Evolutionary conservation across 2,888 invertebrate genomes (phyloP).

Genomic region (Hyalella azteca): DNA sequence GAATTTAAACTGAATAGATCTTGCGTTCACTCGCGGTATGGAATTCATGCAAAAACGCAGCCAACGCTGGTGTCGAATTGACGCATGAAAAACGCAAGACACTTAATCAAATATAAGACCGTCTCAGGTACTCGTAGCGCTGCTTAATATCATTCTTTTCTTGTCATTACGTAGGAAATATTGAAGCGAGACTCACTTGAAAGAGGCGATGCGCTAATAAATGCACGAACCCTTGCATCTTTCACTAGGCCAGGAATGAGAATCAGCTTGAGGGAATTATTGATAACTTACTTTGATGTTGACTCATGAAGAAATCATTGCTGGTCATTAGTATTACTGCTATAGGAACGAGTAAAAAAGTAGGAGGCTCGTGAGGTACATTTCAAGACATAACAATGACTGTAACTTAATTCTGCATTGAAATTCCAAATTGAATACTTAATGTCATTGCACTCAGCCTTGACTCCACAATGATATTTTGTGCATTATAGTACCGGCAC

Average conservation of each 20-base stretch:
- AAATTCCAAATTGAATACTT: too few species aligned
- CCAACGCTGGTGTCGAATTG: too few species aligned
- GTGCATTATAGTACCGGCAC: too few species aligned
- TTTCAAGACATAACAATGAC: too few species aligned
- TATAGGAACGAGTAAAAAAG: too few species aligned
- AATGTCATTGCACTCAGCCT: too few species aligned
- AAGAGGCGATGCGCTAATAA: background rate
- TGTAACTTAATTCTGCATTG: too few species aligned
- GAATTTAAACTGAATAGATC: too few species aligned
- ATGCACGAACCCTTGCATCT: constrained; percentile 12
- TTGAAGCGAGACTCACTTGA: background rate
- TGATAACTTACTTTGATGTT: background rate
- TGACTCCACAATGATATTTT: too few species aligned
- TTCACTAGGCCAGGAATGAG: background rate
- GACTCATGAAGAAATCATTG: background rate
- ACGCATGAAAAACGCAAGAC: background rate
- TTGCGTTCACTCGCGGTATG: too few species aligned
- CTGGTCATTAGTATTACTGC: background rate
- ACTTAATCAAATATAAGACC: background rate
- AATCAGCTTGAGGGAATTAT: background rate
- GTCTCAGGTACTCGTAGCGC: background rate
- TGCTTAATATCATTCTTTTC: background rate
- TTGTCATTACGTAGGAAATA: background rate
- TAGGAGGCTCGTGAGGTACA: too few species aligned
- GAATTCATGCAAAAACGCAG: too few species aligned